Conservation (phyloP, 1,140 invertebrate species). For the Paracyclopina nana region DNA sequence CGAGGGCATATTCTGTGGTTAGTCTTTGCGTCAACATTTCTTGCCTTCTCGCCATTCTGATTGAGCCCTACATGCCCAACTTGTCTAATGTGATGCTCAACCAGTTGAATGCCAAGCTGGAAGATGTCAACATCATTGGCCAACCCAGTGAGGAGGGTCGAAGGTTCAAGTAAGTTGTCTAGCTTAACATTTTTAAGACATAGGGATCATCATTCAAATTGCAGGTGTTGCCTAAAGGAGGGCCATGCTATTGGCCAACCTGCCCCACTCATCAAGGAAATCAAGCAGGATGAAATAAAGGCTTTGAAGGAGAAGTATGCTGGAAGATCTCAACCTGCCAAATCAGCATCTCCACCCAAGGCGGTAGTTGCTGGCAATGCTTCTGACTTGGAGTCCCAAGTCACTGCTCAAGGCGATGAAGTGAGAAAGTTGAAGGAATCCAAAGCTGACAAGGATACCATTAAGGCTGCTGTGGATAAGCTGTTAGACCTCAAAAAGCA, state of each 20-base stretch:
- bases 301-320: conserved; percentile 18
- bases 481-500: conserved; percentile 52
- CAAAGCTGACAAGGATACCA: conserved; percentile 37
- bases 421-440: conserved; percentile 42
- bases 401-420: conserved; percentile 46
- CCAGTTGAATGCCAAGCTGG: conserved; percentile 42
- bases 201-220: conserved; percentile 24
- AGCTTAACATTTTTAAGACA: conserved; percentile 67
- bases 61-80: conserved; percentile 81
- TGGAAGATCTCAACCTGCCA: too few relatives aligned
- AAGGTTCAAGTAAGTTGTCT: too few relatives aligned
- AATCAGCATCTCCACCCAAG: too few relatives aligned
- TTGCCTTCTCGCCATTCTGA: conserved; percentile 52
- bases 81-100: conserved; percentile 42
- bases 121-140: conserved; percentile 32
- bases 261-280: conserved; percentile 19
- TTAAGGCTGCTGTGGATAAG: conserved; percentile 47
- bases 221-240: conserved; percentile 15
- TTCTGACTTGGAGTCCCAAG: conserved; percentile 35
- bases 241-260: conserved; percentile 19
- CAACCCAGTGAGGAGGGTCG: conserved; percentile 30
- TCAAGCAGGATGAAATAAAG: conserved; percentile 19
- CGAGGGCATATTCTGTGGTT: conserved; percentile 58
- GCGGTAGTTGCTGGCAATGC: too few relatives aligned
- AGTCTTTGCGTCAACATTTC: conserved; percentile 66